A percentile compares a stretch with the other conserved stretches of the same genome.
These are phyloP conservation scores for Syngnathus acus DNA, from an alignment of 2,797 vertebrate species.

Conservation along the genomic window DNA sequence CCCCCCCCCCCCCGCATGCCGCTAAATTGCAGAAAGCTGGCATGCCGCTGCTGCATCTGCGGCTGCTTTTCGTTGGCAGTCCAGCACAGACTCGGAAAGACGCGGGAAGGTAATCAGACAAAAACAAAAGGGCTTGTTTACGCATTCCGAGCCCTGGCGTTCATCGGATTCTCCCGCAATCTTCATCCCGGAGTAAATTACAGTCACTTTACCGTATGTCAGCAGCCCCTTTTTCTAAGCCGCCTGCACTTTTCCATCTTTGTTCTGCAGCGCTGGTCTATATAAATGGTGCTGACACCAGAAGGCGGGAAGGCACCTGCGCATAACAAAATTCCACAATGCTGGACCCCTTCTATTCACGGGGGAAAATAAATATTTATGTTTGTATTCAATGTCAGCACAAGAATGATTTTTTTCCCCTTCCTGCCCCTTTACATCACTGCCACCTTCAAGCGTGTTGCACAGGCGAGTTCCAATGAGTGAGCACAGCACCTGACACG, in stretches of 20 bases:
- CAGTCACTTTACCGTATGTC: slow-evolving; percentile 7
- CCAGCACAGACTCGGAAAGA: slow-evolving; percentile 34
- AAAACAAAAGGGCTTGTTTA: slow-evolving; percentile 36
- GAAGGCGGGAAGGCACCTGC: neutral
- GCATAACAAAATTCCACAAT: neutral
- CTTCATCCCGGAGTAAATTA: slow-evolving; percentile 1
- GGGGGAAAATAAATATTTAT: no score
- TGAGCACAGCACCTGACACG: slow-evolving; percentile 53
- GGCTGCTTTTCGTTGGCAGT: slow-evolving; percentile 23
- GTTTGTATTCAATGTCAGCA: neutral
- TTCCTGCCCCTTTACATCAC: neutral
- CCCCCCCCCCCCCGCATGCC: slow-evolving; percentile 12
- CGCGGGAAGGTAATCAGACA: slow-evolving; percentile 36
- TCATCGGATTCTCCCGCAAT: slow-evolving; percentile 11
- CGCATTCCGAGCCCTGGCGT: slow-evolving; percentile 26
- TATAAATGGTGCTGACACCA: neutral
- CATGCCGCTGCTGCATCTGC: slow-evolving; percentile 12
- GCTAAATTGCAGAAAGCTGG: slow-evolving; percentile 55
- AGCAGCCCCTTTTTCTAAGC: neutral
- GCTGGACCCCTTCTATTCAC: no score
- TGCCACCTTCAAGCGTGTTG: slow-evolving; percentile 19
- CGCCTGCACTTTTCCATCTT: neutral
- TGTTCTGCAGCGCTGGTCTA: neutral
- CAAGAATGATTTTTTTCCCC: neutral
- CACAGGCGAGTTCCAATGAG: slow-evolving; percentile 56